phyloP scores from a whole-genome alignment of 2,113 vertebrate genomes.

The Sinosuthora webbiana region DNA sequence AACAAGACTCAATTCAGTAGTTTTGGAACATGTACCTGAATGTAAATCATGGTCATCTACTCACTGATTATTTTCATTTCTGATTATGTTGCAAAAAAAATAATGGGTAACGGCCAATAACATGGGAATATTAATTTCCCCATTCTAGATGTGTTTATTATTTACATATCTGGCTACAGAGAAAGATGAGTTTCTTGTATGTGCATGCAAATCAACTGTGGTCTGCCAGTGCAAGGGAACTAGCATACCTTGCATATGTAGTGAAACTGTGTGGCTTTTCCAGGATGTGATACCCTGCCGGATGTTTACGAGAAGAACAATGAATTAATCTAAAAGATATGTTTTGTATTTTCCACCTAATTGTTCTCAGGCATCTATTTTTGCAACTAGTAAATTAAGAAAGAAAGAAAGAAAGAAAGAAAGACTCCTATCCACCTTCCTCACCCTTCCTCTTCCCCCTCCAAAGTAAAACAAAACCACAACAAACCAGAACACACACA shows the following conservation, averaged over 20 bases:
- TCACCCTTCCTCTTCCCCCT: rapidly evolving
- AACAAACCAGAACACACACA: background rate
- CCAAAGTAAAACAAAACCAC: background rate
- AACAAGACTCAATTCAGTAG: background rate
- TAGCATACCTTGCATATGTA: background rate
- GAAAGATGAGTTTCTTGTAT: background rate
- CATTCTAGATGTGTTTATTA: background rate
- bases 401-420: background rate
- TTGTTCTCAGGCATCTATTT: slow-evolving; percentile 66
- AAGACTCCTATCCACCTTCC: no score
- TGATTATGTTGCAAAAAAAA: background rate
- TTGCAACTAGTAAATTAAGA: slow-evolving; percentile 29
- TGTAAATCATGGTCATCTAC: background rate
- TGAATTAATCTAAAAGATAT: slow-evolving; percentile 54
- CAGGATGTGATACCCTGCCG: slow-evolving; percentile 47
- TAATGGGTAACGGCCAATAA: slow-evolving; percentile 9
- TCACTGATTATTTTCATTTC: background rate
- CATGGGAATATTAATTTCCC: background rate
- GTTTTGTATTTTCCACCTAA: slow-evolving; percentile 44
- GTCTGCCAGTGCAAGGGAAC: slow-evolving; percentile 31
- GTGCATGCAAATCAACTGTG: background rate
- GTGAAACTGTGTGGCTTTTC: slow-evolving; percentile 56
- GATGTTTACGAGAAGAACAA: slow-evolving; percentile 69
- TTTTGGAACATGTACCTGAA: background rate
- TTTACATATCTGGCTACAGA: background rate